A percentile compares a stretch with the other conserved stretches of the same genome.
Evolutionary conservation across 2,797 vertebrate species (phyloP).

Genomic region (Melanitta fusca): DNA sequence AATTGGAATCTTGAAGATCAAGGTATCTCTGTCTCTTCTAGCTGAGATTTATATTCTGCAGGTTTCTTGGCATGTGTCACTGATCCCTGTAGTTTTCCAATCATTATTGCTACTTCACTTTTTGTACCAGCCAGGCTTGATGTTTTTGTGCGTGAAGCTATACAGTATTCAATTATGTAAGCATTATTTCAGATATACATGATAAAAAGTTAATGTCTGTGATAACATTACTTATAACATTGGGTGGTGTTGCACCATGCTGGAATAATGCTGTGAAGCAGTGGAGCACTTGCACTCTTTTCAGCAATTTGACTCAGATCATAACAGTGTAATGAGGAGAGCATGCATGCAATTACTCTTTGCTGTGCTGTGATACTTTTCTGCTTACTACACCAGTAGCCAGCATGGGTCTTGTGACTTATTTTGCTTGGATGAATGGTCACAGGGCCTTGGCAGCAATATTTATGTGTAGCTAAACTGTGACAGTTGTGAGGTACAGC

Average conservation of each 20-base stretch:
- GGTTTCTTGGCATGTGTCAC: fast-evolving
- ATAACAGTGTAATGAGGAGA: fast-evolving
- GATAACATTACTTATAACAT: neutral
- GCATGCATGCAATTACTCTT: fast-evolving
- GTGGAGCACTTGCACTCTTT: fast-evolving
- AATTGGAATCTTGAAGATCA: neutral
- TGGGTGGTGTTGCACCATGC: fast-evolving
- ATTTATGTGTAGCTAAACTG: neutral
- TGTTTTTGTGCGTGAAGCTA: neutral
- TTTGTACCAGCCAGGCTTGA: too few species aligned
- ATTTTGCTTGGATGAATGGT: neutral
- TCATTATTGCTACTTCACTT: neutral
- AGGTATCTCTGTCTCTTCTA: too few species aligned
- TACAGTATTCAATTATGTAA: fast-evolving
- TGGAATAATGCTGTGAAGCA: neutral
- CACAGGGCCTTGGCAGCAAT: neutral
- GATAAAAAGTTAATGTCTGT: neutral
- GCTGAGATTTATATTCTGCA: fast-evolving
- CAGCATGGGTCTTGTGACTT: neutral
- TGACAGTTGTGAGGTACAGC: neutral
- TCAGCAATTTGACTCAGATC: fast-evolving
- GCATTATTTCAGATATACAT: neutral
- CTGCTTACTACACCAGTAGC: fast-evolving
- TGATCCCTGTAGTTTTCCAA: fast-evolving
- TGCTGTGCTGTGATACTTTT: neutral